These are phyloP conservation scores for Morus bassanus DNA, from an alignment of 2,797 vertebrate species.

Conservation along the genomic window DNA sequence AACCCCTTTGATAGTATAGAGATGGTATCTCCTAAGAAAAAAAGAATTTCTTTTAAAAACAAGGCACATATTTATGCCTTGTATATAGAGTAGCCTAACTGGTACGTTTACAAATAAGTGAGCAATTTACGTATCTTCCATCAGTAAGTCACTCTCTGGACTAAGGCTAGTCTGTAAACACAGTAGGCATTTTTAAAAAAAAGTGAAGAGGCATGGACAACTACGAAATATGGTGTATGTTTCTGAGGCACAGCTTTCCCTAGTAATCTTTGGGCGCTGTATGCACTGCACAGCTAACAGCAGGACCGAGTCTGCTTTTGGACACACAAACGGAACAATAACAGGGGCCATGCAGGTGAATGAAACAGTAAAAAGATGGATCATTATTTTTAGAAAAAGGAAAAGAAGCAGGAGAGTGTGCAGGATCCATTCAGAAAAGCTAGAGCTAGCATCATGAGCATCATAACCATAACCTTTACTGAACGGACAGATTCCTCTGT, in stretches of 20 bases:
- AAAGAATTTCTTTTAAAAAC: background rate
- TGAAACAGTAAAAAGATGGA: background rate
- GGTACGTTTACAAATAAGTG: background rate
- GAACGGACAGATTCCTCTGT: background rate
- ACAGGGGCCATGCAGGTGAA: background rate
- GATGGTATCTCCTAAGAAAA: background rate
- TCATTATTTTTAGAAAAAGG: background rate
- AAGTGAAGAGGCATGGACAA: background rate
- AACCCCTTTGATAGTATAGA: background rate
- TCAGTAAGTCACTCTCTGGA: background rate
- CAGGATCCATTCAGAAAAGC: background rate
- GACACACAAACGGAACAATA: background rate
- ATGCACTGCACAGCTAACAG: background rate
- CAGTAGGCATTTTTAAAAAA: background rate
- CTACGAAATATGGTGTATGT: rapidly evolving
- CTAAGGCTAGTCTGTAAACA: background rate
- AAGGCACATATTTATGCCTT: background rate
- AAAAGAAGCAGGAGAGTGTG: background rate
- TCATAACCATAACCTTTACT: background rate
- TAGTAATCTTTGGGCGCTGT: too few species aligned
- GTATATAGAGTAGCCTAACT: background rate
- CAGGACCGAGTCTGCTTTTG: background rate
- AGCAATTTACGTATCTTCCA: background rate
- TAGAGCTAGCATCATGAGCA: background rate
- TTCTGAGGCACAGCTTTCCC: background rate